phyloP scores from a whole-genome alignment of 2,113 vertebrate genomes.

The Naja naja region DNA sequence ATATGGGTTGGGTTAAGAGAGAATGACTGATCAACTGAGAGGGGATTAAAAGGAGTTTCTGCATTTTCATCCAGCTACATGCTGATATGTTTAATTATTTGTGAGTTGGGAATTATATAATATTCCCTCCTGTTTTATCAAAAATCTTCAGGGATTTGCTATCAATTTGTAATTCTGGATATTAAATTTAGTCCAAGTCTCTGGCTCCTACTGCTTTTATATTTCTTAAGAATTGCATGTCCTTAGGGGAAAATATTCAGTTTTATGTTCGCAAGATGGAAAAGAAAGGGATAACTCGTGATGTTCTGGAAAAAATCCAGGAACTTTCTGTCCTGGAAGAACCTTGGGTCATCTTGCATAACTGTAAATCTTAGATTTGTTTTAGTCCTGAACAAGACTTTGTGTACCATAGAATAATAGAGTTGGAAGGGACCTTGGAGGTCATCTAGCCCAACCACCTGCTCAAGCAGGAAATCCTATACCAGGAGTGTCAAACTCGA shows the following conservation, averaged over 20 bases:
- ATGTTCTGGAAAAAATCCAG: not conserved
- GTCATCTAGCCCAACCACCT: not conserved
- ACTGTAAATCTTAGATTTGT: not conserved
- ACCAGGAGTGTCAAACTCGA: too few relatives aligned
- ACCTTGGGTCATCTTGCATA: not conserved
- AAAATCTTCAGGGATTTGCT: not conserved
- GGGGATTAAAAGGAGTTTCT: not conserved
- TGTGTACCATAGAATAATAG: not conserved
- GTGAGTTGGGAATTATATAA: not conserved
- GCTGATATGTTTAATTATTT: not conserved
- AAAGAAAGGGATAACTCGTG: not conserved
- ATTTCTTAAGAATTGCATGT: not conserved
- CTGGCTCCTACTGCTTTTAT: not conserved
- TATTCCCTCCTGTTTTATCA: not conserved
- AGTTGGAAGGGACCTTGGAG: not conserved
- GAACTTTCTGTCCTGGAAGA: conserved; percentile 6
- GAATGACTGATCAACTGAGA: not conserved
- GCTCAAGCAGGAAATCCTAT: not conserved
- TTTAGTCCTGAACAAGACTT: not conserved
- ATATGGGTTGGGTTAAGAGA: not conserved
- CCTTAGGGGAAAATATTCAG: not conserved
- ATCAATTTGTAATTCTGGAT: not conserved
- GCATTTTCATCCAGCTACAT: not conserved
- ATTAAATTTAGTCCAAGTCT: not conserved
- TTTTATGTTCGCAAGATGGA: not conserved